These are phyloP conservation scores for Numenius phaeopus DNA, from an alignment of 2,797 vertebrate genomes.

Conservation along the genomic window DNA sequence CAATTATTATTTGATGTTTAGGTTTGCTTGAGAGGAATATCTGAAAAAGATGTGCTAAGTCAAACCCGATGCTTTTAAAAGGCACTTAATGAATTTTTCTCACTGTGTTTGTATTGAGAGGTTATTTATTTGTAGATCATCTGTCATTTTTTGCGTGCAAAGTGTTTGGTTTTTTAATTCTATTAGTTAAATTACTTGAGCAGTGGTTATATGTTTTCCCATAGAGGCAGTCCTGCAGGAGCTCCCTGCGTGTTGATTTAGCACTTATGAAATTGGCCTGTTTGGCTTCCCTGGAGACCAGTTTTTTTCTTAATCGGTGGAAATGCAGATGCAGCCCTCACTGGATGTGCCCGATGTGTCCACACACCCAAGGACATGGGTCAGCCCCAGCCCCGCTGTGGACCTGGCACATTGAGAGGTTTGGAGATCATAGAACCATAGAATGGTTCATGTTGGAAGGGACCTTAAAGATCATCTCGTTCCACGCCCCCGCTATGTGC, in stretches of 20 bases:
- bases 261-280: not conserved
- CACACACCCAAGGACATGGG: not conserved
- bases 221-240: conserved; percentile 40
- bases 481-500: no score
- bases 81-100: conserved; percentile 69
- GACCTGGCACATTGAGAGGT: not conserved
- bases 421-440: not conserved
- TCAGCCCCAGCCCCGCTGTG: not conserved
- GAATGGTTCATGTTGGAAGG: no score
- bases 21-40: conserved; percentile 63
- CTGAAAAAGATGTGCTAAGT: conserved; percentile 64
- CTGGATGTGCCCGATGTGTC: fast-evolving
- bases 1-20: conserved; percentile 72
- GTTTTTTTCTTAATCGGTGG: not conserved
- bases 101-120: conserved; percentile 46
- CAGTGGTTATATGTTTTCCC: conserved; percentile 35
- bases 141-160: conserved; percentile 13
- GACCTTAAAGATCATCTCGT: no score
- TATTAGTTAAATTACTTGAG: conserved; percentile 36
- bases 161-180: conserved; percentile 35
- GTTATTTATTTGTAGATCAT: conserved; percentile 58
- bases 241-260: not conserved
- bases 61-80: conserved; percentile 65
- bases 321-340: not conserved
- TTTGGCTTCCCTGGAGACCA: not conserved